These are phyloP conservation scores for Cetoscarus ocellatus DNA, from an alignment of 2,797 vertebrate genomes.

Conservation along the genomic window DNA sequence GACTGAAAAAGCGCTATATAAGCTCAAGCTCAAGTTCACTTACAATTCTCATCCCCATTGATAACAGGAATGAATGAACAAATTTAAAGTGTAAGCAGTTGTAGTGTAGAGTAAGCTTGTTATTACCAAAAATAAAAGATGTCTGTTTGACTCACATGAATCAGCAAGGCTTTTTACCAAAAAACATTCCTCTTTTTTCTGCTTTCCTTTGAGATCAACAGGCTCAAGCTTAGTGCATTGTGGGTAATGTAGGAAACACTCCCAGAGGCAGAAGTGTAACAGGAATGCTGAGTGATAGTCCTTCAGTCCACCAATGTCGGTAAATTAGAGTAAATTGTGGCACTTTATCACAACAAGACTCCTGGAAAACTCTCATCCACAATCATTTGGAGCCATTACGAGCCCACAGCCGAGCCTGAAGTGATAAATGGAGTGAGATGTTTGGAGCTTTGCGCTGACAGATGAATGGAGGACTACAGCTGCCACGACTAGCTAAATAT, in stretches of 20 bases:
- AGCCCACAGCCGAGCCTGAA: conserved; percentile 27
- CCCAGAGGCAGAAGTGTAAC: too few relatives aligned
- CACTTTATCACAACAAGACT: conserved; percentile 43
- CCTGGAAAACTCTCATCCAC: conserved; percentile 37
- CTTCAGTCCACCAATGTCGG: conserved; percentile 12
- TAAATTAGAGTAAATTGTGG: conserved; percentile 37
- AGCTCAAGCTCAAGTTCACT: too few relatives aligned
- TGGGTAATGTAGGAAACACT: conserved; percentile 39
- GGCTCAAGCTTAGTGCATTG: conserved; percentile 19
- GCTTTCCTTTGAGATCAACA: neutral
- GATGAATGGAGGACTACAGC: conserved; percentile 60
- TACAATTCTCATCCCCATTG: too few relatives aligned
- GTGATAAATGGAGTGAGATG: conserved; percentile 47
- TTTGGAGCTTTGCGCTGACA: conserved; percentile 25
- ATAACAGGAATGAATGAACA: too few relatives aligned
- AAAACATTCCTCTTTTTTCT: neutral
- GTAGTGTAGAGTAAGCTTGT: neutral
- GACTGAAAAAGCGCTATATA: too few relatives aligned
- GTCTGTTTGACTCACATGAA: neutral
- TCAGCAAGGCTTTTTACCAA: too few relatives aligned
- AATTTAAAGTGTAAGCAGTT: neutral
- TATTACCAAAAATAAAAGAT: neutral
- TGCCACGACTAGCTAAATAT: conserved; percentile 60
- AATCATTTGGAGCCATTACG: conserved; percentile 41
- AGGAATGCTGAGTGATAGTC: conserved; percentile 2